A percentile compares a stretch with the other conserved stretches of the same genome.
Evolutionary conservation across 1,140 invertebrate genomes (phyloP).

Genomic region (Dermatophagoides farinae): DNA sequence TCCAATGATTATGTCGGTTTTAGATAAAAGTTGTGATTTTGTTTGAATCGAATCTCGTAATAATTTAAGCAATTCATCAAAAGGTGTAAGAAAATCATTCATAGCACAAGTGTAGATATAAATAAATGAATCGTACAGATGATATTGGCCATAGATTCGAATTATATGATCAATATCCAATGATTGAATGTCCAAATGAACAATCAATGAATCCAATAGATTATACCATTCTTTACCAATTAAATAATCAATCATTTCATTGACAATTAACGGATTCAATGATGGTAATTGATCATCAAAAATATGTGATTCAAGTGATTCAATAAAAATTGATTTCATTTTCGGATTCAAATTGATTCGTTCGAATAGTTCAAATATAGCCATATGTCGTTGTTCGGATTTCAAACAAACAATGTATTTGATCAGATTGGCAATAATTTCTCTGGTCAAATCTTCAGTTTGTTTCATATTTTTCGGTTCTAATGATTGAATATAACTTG

Average conservation of each 20-base stretch:
- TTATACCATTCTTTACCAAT: constrained; percentile 30
- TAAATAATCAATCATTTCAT: constrained; percentile 35
- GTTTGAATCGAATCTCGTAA: constrained; percentile 18
- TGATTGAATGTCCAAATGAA: constrained; percentile 57
- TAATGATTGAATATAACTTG: neutral
- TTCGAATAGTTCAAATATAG: constrained; percentile 32
- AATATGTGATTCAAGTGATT: constrained; percentile 35
- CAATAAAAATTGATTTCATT: constrained; percentile 29
- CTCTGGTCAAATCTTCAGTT: neutral
- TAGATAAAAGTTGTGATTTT: constrained; percentile 16
- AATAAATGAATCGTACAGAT: constrained; percentile 64
- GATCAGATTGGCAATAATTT: neutral
- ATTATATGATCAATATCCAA: constrained; percentile 73
- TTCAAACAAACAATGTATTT: constrained; percentile 14
- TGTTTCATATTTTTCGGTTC: neutral
- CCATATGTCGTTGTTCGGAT: constrained; percentile 24
- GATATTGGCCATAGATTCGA: constrained; percentile 49
- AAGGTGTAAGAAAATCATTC: constrained; percentile 55
- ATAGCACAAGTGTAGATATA: constrained; percentile 70
- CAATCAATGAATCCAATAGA: constrained; percentile 53
- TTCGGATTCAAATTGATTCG: constrained; percentile 22
- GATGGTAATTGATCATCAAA: constrained; percentile 30
- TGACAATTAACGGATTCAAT: constrained; percentile 34
- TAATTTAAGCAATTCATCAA: constrained; percentile 34
- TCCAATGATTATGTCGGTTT: constrained; percentile 35